phyloP scores from a whole-genome alignment of 2,888 invertebrate species.

The Zygogramma bicolorata region DNA sequence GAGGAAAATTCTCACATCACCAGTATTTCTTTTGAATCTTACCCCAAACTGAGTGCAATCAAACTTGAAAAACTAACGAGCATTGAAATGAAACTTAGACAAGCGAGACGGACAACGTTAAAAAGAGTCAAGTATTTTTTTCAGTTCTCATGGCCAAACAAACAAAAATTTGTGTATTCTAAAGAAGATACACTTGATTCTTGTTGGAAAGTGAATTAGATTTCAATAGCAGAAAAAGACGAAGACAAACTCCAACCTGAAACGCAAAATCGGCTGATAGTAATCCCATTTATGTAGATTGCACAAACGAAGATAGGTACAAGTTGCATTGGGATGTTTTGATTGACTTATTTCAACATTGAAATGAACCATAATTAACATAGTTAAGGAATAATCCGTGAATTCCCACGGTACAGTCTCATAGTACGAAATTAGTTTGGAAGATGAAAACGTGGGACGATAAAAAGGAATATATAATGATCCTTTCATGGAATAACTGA shows the following conservation, averaged over 20 bases:
- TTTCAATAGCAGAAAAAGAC: neutral
- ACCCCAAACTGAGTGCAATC: no score
- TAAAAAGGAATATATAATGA: neutral
- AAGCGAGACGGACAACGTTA: no score
- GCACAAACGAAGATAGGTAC: neutral
- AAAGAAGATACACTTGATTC: no score
- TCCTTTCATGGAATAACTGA: neutral
- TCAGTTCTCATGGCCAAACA: no score
- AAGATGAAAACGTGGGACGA: neutral
- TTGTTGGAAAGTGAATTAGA: no score
- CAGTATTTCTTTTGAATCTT: no score
- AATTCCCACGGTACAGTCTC: constrained; percentile 14
- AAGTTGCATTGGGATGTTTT: constrained; percentile 9
- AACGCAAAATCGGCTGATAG: neutral
- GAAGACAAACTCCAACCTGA: neutral
- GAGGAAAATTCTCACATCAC: no score
- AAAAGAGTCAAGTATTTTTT: no score
- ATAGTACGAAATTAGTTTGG: neutral
- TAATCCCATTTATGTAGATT: neutral
- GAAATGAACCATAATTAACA: constrained; percentile 6
- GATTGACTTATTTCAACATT: constrained; percentile 10
- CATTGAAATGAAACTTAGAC: no score
- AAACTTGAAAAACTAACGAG: no score
- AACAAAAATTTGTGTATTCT: no score
- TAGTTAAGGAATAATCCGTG: constrained; percentile 1